A percentile compares a stretch with the other conserved stretches of the same genome.
Conservation (phyloP, 2,797 vertebrate species). For the Enteromius trimaculatus region DNA sequence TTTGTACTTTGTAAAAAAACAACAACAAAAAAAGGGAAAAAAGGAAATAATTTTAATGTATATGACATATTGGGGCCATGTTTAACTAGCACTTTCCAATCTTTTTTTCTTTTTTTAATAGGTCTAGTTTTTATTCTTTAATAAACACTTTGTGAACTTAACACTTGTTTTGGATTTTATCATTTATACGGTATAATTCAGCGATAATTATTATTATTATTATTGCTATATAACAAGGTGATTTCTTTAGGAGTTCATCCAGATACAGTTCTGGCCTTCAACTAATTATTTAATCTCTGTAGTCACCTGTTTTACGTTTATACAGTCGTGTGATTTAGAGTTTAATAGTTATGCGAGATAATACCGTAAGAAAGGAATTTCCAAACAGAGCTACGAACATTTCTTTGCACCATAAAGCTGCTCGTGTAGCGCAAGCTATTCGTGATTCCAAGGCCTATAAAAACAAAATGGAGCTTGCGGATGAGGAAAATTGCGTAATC, state of each 20-base stretch:
- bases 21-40: constrained; percentile 48
- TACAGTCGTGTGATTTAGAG: not conserved
- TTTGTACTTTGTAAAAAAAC: constrained; percentile 71
- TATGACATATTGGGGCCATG: constrained; percentile 78
- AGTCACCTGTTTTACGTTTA: not conserved
- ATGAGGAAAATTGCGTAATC: no score
- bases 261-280: not conserved
- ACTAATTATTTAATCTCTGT: not conserved
- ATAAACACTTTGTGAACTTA: constrained; percentile 80
- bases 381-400: no score
- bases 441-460: not conserved
- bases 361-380: not conserved
- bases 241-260: not conserved
- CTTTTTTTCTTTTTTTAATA: constrained; percentile 74
- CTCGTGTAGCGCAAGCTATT: not conserved
- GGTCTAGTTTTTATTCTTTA: constrained; percentile 75
- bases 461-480: not conserved
- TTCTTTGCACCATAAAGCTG: not conserved
- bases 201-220: not conserved
- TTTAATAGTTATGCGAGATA: not conserved
- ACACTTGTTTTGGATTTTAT: constrained; percentile 67
- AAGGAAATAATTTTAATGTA: constrained; percentile 67
- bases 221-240: not conserved
- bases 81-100: constrained; percentile 82
- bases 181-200: constrained; percentile 9